Percentiles rank a stretch among this genome's conserved stretches.
Evolutionary conservation across 2,888 invertebrate species (phyloP).

Genomic region (Cristatella mucedo): DNA sequence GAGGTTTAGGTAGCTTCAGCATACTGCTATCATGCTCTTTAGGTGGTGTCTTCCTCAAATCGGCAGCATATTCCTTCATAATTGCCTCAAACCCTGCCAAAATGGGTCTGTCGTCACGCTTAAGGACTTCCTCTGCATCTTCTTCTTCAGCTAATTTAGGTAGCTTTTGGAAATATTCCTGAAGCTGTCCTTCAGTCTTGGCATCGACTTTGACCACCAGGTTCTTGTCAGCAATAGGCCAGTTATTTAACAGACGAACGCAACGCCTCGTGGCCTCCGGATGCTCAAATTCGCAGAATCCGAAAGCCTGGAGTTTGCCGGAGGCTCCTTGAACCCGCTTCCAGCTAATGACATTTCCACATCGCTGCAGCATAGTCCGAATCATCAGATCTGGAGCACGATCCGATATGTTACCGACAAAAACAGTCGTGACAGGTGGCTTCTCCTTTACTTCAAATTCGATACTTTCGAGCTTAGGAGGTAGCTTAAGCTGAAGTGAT

Average conservation of each 20-base stretch:
- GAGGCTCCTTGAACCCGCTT: constrained; percentile 70
- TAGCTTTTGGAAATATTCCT: constrained; percentile 52
- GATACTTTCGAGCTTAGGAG: too few relatives aligned
- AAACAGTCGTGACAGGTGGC: constrained; percentile 86
- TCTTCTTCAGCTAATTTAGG: constrained; percentile 17
- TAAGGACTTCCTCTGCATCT: constrained; percentile 45
- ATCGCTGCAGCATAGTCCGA: constrained; percentile 71
- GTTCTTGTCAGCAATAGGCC: constrained; percentile 77
- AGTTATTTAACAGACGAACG: constrained; percentile 71
- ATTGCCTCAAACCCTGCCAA: constrained; percentile 61
- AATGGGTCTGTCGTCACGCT: constrained; percentile 53
- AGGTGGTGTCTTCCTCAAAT: constrained; percentile 25
- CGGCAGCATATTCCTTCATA: constrained; percentile 55
- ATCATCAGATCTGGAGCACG: constrained; percentile 88
- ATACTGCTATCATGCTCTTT: too few relatives aligned
- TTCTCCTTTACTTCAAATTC: constrained; percentile 29
- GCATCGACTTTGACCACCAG: constrained; percentile 88
- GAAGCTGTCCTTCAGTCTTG: constrained; percentile 81
- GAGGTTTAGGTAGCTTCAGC: too few relatives aligned
- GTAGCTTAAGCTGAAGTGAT: too few relatives aligned
- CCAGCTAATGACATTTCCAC: constrained; percentile 89
- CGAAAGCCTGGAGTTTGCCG: constrained; percentile 60
- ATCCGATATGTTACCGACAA: constrained; percentile 90
- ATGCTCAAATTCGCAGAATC: constrained; percentile 89
- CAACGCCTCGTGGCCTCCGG: constrained; percentile 89